Percentiles rank a stretch among this genome's conserved stretches.
Evolutionary conservation across 1,140 invertebrate species (phyloP).

Genomic region (Drosophila subpulchrella): DNA sequence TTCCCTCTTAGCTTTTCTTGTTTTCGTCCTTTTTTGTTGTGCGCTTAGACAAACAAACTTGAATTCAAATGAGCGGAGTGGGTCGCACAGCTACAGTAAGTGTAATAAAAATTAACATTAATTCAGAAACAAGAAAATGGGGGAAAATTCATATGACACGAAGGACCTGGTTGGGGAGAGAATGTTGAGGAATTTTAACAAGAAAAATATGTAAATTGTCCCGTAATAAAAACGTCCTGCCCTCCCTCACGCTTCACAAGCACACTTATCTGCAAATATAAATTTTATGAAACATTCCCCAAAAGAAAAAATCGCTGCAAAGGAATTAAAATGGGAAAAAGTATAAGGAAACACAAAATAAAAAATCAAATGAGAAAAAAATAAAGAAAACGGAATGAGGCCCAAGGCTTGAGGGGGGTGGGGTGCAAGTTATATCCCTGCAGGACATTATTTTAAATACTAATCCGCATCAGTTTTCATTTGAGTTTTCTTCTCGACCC

Average conservation of each 20-base stretch:
- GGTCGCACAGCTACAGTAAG: slow-evolving; percentile 48
- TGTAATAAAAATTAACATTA: slow-evolving; percentile 83
- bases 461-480: slow-evolving; percentile 84
- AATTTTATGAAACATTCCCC: slow-evolving; percentile 82
- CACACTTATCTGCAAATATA: slow-evolving; percentile 74
- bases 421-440: slow-evolving; percentile 81
- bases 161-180: slow-evolving; percentile 1
- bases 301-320: slow-evolving; percentile 52
- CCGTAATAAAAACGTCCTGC: slow-evolving; percentile 79
- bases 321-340: slow-evolving; percentile 73
- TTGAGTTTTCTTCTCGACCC: slow-evolving; percentile 54
- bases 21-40: slow-evolving; percentile 15
- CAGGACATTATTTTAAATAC: slow-evolving; percentile 84
- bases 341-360: slow-evolving; percentile 57
- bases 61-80: slow-evolving; percentile 58
- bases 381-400: slow-evolving; percentile 39
- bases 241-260: not conserved
- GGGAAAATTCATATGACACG: slow-evolving; percentile 68
- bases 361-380: slow-evolving; percentile 66
- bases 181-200: slow-evolving; percentile 72
- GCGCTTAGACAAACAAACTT: slow-evolving; percentile 56
- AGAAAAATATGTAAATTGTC: slow-evolving; percentile 83
- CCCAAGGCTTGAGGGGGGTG: slow-evolving; percentile 51
- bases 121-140: slow-evolving; percentile 56
- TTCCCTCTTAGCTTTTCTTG: slow-evolving; percentile 5